Evolutionary conservation across 2,797 vertebrate species (phyloP).

Genomic region (Lates japonicus): DNA sequence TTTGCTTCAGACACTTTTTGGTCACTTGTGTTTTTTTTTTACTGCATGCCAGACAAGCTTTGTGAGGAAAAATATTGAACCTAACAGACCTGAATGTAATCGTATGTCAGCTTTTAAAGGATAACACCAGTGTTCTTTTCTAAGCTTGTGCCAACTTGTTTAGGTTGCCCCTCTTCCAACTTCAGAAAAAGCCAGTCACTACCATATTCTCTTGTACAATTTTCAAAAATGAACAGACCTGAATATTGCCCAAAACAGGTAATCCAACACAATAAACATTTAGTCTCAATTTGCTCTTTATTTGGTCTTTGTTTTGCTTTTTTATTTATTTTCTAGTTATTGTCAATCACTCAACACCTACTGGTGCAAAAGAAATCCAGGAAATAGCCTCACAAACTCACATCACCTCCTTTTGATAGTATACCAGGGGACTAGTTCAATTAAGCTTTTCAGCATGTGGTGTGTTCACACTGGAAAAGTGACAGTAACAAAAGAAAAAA

Average conservation of each 20-base stretch:
- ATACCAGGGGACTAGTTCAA: no score
- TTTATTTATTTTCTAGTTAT: not conserved
- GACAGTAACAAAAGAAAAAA: no score
- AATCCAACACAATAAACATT: constrained; percentile 31
- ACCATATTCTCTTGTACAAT: constrained; percentile 19
- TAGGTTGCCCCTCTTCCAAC: constrained; percentile 18
- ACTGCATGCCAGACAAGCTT: constrained; percentile 18
- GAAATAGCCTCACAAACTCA: not conserved
- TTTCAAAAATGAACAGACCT: constrained; percentile 10
- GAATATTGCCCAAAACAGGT: constrained; percentile 3
- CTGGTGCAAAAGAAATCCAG: not conserved
- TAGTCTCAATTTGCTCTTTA: not conserved
- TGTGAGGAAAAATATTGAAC: not conserved
- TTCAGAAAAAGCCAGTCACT: constrained; percentile 43
- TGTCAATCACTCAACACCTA: not conserved
- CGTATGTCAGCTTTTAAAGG: constrained; percentile 15
- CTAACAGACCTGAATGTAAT: constrained; percentile 13
- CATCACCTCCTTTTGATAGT: no score
- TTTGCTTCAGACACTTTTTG: constrained; percentile 8
- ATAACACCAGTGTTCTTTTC: constrained; percentile 23
- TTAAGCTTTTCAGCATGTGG: no score
- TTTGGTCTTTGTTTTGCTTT: not conserved
- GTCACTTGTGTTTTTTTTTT: not conserved
- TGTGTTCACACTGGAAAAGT: no score
- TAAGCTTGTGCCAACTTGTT: constrained; percentile 68